Percentiles rank a stretch among this genome's conserved stretches.
Evolutionary conservation across 2,888 invertebrate species (phyloP).

Genomic region (Lamellibrachia columna): DNA sequence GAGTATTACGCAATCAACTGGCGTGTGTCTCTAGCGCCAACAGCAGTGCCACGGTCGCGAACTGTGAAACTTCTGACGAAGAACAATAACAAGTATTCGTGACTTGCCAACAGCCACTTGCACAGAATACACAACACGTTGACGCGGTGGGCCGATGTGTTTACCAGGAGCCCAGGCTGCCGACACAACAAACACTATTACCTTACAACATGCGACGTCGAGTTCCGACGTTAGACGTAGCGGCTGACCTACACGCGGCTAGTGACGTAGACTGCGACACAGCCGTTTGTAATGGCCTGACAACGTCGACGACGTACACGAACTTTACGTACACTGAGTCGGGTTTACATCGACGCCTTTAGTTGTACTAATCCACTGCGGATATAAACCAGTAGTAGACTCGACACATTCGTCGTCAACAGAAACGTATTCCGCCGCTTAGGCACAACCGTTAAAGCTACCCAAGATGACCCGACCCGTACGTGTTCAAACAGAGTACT

Average conservation of each 20-base stretch:
- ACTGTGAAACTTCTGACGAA: neutral
- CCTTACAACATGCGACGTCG: neutral
- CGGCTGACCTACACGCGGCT: neutral
- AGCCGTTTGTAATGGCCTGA: neutral
- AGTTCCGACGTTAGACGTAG: neutral
- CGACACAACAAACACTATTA: neutral
- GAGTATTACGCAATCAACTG: neutral
- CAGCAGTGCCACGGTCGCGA: neutral
- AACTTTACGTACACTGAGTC: neutral
- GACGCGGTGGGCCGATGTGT: neutral
- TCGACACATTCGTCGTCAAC: neutral
- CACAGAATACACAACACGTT: neutral
- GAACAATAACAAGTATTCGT: neutral
- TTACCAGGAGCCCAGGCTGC: neutral
- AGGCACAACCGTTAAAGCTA: neutral
- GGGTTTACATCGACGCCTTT: neutral
- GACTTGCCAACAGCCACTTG: neutral
- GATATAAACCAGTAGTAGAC: neutral
- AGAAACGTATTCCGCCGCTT: neutral
- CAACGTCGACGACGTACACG: slow-evolving; percentile 1
- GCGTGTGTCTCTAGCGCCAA: too few relatives aligned
- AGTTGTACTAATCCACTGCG: neutral
- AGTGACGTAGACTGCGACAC: neutral
- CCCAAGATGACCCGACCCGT: neutral
- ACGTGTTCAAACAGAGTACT: neutral